Base-by-base conservation (phyloP, 2,888 invertebrate genomes). In the Lasioglossum pauxillum region DNA sequence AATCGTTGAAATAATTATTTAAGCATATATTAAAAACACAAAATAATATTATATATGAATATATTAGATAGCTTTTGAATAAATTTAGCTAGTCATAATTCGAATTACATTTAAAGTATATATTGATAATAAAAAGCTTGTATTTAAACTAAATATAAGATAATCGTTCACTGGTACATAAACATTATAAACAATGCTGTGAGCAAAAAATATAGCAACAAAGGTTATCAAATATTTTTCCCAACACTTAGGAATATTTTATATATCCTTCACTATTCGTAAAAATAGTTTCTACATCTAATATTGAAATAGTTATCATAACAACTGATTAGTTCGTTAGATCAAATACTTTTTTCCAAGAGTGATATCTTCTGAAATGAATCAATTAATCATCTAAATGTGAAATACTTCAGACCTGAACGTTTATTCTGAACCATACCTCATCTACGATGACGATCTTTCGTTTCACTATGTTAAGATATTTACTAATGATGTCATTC, bases 321-420 rank as follows among this genome's bases (percentile, higher is more conserved):
- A 31, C 31, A 64, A 16, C 31, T 12, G 27, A 8, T n/a, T 57
- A 57, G 5, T 31, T 31, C 12, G 16, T 64, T 16, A 5, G 31
- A 31, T 16, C 16, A 64, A 31, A 64, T 16, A 64, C 64, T 64
- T 64, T 64, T 31, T 64, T 0, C 16, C 67, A 35, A 64, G 67
- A 35, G 67, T 35, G 35, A 67, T 67, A 35, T 67, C 38, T 35
- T 67, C 16, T 10, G 4, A 35, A 67, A 67, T 23, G 1, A 35
- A 67, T 67, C 31, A 67, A 35, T 67, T 67, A 31, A 64, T 64
- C 16, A 27, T 31, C 14, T 31, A 64, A 31, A 64, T 67, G 67
- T 3, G 35, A 67, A 67, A 64, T 64, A 64, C 64, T 64, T 67
- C 67, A 67, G 23, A 64, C 27, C 31, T 64, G 31, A 67, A 67